Evolutionary conservation across 2,113 vertebrate genomes (phyloP).

Genomic region (Dolichallabes microphthalmus): DNA sequence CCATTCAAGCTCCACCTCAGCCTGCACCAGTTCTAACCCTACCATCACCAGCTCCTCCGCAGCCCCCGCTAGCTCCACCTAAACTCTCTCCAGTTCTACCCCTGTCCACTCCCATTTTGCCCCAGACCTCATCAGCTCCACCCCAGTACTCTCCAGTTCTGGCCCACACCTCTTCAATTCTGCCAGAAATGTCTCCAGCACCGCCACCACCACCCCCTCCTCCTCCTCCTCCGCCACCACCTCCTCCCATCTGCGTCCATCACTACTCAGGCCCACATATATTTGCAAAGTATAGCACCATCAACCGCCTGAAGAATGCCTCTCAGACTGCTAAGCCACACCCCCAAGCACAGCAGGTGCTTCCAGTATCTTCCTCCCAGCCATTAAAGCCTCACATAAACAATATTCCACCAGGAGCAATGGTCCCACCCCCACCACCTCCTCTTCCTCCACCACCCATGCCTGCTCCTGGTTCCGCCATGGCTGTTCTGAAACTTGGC

Average conservation of each 20-base stretch:
- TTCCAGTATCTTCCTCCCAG: conserved; percentile 46
- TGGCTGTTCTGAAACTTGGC: conserved; percentile 79
- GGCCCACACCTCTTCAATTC: background rate
- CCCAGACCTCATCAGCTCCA: conserved; percentile 47
- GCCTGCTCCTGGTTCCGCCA: conserved; percentile 80
- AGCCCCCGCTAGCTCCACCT: conserved; percentile 58
- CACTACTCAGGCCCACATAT: conserved; percentile 74
- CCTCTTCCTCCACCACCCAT: conserved; percentile 74
- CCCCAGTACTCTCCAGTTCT: conserved; percentile 63
- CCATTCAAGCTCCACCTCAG: conserved; percentile 26
- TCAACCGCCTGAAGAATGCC: conserved; percentile 80
- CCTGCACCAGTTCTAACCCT: conserved; percentile 17
- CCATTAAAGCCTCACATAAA: conserved; percentile 71
- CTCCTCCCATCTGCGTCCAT: conserved; percentile 64
- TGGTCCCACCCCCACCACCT: conserved; percentile 73
- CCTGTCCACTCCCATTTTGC: background rate
- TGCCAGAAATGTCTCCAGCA: background rate
- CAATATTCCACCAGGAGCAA: conserved; percentile 73
- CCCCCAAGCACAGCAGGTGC: conserved; percentile 57
- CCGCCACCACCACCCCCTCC: background rate
- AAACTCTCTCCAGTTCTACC: background rate
- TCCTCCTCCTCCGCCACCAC: conserved; percentile 63
- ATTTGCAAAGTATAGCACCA: conserved; percentile 89
- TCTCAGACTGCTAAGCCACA: conserved; percentile 63
- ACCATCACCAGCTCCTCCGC: conserved; percentile 53